Evolutionary conservation across 1,140 invertebrate species (phyloP).

Genomic region (Plodia interpunctella): DNA sequence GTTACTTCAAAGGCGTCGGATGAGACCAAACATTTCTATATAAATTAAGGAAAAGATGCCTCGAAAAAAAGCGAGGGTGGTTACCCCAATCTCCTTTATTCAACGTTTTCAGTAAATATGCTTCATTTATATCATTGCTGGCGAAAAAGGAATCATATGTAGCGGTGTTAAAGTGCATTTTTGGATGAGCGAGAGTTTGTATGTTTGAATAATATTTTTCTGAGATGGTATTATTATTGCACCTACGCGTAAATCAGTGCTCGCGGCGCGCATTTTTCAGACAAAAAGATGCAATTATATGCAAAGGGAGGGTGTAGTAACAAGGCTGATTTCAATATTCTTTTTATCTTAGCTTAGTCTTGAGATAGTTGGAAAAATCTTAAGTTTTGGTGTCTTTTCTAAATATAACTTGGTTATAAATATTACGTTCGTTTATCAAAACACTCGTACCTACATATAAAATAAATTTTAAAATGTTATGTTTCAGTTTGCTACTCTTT

Average conservation of each 20-base stretch:
- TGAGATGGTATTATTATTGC: slow-evolving; percentile 64
- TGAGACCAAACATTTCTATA: slow-evolving; percentile 66
- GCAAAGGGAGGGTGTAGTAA: slow-evolving; percentile 47
- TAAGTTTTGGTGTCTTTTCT: too few species aligned
- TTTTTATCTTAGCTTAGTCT: slow-evolving; percentile 17
- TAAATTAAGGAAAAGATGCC: slow-evolving; percentile 75
- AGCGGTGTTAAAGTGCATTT: slow-evolving; percentile 26
- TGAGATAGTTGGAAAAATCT: slow-evolving; percentile 7
- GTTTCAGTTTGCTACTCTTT: too few species aligned
- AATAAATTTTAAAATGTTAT: too few species aligned
- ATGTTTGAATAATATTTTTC: slow-evolving; percentile 57
- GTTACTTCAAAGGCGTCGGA: slow-evolving; percentile 44
- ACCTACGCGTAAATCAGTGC: slow-evolving; percentile 73
- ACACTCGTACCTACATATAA: too few species aligned
- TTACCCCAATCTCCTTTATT: slow-evolving; percentile 62
- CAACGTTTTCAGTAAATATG: slow-evolving; percentile 65
- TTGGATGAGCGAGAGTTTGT: slow-evolving; percentile 18
- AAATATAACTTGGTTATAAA: too few species aligned
- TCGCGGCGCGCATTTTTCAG: slow-evolving; percentile 56
- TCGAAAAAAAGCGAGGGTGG: slow-evolving; percentile 68
- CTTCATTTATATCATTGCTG: slow-evolving; percentile 24
- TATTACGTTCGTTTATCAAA: too few species aligned
- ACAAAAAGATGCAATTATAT: slow-evolving; percentile 71
- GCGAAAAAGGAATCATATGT: slow-evolving; percentile 33
- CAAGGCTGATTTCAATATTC: slow-evolving; percentile 35